Percentiles rank a stretch among this genome's conserved stretches.
These are phyloP conservation scores for Gonioctena quinquepunctata DNA, from an alignment of 1,140 invertebrate genomes.

Conservation along the genomic window DNA sequence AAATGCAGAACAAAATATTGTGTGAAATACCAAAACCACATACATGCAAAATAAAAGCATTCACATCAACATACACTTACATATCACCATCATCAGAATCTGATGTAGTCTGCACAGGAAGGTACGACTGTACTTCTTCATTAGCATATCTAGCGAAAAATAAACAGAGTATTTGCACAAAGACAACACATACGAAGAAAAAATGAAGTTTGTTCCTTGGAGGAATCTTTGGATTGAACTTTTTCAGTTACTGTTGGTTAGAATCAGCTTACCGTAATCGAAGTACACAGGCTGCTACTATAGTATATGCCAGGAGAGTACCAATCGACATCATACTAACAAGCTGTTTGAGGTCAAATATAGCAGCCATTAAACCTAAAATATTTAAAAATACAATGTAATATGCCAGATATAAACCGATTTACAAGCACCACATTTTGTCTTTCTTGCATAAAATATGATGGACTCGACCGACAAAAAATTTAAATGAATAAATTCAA, in stretches of 20 bases:
- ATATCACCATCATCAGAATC: conserved; percentile 28
- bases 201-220: too few species aligned
- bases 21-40: too few species aligned
- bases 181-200: too few species aligned
- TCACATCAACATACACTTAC: conserved; percentile 20
- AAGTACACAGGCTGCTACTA: conserved; percentile 80
- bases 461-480: too few species aligned
- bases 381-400: background rate
- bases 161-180: conserved; percentile 11
- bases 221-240: too few species aligned
- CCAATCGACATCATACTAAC: conserved; percentile 90
- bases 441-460: too few species aligned
- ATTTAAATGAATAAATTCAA: too few species aligned
- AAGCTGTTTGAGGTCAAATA: conserved; percentile 77
- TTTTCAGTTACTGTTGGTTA: too few species aligned
- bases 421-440: too few species aligned
- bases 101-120: conserved; percentile 11
- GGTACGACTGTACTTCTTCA: conserved; percentile 16
- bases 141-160: conserved; percentile 27
- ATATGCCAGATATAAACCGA: too few species aligned
- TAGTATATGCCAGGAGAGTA: conserved; percentile 82
- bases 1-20: too few species aligned
- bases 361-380: conserved; percentile 69
- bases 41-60: conserved; percentile 13
- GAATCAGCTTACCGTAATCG: conserved; percentile 64